These are phyloP conservation scores for Oncopodura yosiiana DNA, from an alignment of 1,140 invertebrate species.

Conservation along the genomic window DNA sequence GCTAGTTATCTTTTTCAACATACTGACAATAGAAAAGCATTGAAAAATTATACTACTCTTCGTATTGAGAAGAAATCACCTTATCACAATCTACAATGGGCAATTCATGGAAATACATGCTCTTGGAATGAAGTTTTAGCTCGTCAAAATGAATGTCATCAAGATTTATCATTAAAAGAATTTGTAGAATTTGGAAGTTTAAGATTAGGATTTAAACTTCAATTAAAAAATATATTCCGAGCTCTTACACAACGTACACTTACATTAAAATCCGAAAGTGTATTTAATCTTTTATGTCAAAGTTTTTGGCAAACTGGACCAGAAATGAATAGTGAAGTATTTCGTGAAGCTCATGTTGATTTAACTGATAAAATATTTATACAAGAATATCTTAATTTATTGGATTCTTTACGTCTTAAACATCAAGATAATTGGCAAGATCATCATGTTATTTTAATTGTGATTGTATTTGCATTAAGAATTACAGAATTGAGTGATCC, in stretches of 20 bases:
- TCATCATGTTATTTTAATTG: slow-evolving; percentile 1
- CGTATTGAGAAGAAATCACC: slow-evolving; percentile 9
- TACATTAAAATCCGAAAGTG: slow-evolving; percentile 10
- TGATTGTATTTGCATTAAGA: slow-evolving; percentile 9
- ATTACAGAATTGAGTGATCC: neutral
- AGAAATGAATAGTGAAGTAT: neutral
- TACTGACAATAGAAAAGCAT: too few species aligned
- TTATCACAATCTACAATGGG: slow-evolving; percentile 10
- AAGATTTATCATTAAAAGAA: slow-evolving; percentile 11
- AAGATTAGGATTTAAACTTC: slow-evolving; percentile 5
- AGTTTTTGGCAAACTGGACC: slow-evolving; percentile 16
- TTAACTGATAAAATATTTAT: slow-evolving; percentile 2
- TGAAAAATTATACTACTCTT: neutral
- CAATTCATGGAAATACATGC: neutral
- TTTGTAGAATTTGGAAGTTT: slow-evolving; percentile 22
- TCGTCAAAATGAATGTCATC: slow-evolving; percentile 13
- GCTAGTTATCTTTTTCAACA: neutral
- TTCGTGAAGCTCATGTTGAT: slow-evolving; percentile 11
- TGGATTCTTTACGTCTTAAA: neutral
- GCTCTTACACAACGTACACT: slow-evolving; percentile 4
- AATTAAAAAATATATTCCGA: slow-evolving; percentile 12
- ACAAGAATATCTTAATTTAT: slow-evolving; percentile 14
- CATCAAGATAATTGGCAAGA: slow-evolving; percentile 21
- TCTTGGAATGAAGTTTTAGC: slow-evolving; percentile 18
- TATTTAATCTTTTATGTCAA: slow-evolving; percentile 15